Evolutionary conservation across 2,113 vertebrate genomes (phyloP).

Genomic region (Triplophysa tibetana): DNA sequence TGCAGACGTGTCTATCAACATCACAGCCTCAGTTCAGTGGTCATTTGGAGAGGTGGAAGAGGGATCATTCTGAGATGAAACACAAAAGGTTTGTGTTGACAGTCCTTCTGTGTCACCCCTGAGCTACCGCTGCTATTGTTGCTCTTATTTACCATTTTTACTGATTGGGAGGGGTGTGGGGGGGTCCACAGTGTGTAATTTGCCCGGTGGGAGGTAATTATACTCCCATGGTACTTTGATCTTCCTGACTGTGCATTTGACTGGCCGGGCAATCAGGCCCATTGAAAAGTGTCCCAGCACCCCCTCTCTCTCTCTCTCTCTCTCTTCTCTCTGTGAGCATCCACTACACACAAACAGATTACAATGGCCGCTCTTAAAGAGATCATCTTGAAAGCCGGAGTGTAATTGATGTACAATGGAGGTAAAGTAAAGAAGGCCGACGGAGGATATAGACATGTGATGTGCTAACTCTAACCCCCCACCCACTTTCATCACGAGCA

Average conservation of each 20-base stretch:
- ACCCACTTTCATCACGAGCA: not conserved
- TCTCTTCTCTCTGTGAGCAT: constrained; percentile 33
- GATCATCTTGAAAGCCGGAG: constrained; percentile 51
- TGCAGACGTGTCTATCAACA: constrained; percentile 14
- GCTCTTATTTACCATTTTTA: constrained; percentile 69
- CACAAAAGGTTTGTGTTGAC: constrained; percentile 60
- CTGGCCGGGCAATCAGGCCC: constrained; percentile 69
- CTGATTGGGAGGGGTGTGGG: constrained; percentile 55
- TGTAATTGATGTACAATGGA: constrained; percentile 55
- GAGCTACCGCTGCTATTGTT: constrained; percentile 68
- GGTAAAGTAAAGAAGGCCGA: constrained; percentile 30
- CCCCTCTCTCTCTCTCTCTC: constrained; percentile 19
- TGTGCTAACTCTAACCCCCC: constrained; percentile 5
- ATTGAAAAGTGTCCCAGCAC: constrained; percentile 50
- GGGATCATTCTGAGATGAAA: constrained; percentile 40
- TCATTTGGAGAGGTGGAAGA: constrained; percentile 14
- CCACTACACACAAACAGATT: constrained; percentile 45
- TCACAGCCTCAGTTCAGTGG: not conserved
- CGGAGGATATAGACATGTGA: not conserved
- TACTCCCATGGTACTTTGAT: constrained; percentile 77
- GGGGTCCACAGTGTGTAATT: constrained; percentile 65
- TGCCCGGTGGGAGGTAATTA: constrained; percentile 73
- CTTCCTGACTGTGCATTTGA: constrained; percentile 76
- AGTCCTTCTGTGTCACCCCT: constrained; percentile 42
- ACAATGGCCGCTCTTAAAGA: constrained; percentile 50